These are phyloP conservation scores for Lepilemur septentrionalis DNA, from an alignment of 2,797 vertebrate species.

Conservation along the genomic window DNA sequence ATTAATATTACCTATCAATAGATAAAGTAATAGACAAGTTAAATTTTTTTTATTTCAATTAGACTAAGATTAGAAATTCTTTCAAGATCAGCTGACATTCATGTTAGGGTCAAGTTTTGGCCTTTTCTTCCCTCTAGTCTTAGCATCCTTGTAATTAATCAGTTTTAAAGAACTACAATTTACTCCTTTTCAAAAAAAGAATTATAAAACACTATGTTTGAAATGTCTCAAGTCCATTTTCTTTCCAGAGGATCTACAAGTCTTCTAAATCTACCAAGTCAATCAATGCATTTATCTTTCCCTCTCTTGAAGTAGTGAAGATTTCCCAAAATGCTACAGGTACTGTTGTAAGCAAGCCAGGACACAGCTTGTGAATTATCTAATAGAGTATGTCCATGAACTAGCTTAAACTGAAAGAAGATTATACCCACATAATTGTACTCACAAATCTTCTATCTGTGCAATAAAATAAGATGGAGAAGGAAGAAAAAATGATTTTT, in stretches of 20 bases:
- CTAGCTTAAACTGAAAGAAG: background rate
- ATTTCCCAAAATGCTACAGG: background rate
- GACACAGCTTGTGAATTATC: background rate
- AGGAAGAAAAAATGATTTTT: background rate
- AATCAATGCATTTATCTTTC: background rate
- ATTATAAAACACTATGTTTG: background rate
- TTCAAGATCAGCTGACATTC: background rate
- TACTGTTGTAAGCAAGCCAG: background rate
- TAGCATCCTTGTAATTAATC: background rate
- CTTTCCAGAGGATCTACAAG: background rate
- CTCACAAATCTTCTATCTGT: background rate
- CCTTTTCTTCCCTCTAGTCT: background rate
- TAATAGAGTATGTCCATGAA: background rate
- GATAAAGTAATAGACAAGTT: background rate
- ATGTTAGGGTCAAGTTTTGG: background rate
- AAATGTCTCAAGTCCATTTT: background rate
- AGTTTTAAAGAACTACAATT: background rate
- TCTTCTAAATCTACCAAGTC: background rate
- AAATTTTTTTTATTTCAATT: background rate
- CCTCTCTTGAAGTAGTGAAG: background rate
- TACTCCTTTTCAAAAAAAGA: background rate
- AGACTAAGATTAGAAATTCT: background rate
- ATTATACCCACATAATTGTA: background rate
- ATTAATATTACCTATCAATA: background rate
- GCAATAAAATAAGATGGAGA: background rate